Percentiles rank a stretch among this genome's conserved stretches.
phyloP scores from a whole-genome alignment of 2,113 vertebrate species.

The Elachura formosa region DNA sequence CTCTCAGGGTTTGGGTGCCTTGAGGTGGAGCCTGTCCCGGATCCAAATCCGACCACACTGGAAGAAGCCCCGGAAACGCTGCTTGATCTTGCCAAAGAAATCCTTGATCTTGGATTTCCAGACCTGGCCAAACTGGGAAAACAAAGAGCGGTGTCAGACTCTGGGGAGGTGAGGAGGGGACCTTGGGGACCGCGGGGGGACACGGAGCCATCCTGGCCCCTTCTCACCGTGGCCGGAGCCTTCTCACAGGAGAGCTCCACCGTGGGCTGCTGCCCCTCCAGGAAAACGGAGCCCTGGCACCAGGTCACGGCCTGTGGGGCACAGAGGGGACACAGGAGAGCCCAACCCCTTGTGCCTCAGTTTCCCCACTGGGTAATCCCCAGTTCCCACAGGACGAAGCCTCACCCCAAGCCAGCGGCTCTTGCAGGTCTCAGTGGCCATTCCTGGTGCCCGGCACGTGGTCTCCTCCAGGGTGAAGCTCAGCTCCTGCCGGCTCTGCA shows the following conservation, averaged over 20 bases:
- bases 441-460: neutral
- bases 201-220: rapidly evolving
- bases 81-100: neutral
- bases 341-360: neutral
- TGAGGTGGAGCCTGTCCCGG: neutral
- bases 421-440: rapidly evolving
- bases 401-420: neutral
- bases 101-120: neutral
- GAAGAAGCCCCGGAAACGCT: neutral
- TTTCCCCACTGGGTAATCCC: neutral
- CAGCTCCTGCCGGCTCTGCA: neutral
- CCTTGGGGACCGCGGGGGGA: neutral
- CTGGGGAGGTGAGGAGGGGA: rapidly evolving
- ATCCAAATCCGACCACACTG: neutral
- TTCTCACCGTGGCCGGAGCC: rapidly evolving
- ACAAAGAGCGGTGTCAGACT: rapidly evolving
- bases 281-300: neutral
- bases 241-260: neutral
- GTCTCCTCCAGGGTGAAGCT: neutral
- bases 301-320: neutral
- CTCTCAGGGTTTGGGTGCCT: neutral
- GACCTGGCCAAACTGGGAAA: rapidly evolving
- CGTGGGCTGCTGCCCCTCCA: neutral
- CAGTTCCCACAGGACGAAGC: rapidly evolving
- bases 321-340: neutral